Percentiles rank a stretch among this genome's conserved stretches.
Evolutionary conservation across 2,113 vertebrate species (phyloP).

Genomic region (Athene cunicularia): DNA sequence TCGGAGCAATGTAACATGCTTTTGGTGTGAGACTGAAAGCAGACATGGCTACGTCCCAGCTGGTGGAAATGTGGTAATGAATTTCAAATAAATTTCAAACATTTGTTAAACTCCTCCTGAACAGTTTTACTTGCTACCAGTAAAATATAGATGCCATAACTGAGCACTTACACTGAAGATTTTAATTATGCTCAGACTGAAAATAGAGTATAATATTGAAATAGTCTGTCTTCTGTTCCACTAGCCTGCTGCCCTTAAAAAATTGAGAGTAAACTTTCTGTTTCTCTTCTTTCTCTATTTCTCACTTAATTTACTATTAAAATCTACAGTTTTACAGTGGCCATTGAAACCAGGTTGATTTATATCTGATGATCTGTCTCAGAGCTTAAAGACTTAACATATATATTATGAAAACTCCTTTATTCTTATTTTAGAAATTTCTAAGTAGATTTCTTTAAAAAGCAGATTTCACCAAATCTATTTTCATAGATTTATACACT

Average conservation of each 20-base stretch:
- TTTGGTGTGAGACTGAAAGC: conserved; percentile 52
- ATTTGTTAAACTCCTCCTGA: conserved; percentile 42
- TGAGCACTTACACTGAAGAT: conserved; percentile 20
- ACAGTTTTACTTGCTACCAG: conserved; percentile 21
- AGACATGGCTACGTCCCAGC: conserved; percentile 15
- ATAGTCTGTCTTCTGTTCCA: not conserved
- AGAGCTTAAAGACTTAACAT: not conserved
- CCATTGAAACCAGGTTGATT: not conserved
- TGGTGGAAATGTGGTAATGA: conserved; percentile 48
- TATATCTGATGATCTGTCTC: not conserved
- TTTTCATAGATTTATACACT: not conserved
- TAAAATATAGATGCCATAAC: conserved; percentile 40
- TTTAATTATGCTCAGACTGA: conserved; percentile 21
- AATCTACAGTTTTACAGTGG: not conserved
- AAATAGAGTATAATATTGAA: conserved; percentile 23
- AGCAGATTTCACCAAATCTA: not conserved
- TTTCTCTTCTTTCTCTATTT: not conserved
- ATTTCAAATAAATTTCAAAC: conserved; percentile 58
- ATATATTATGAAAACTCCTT: not conserved
- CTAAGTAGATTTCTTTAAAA: not conserved
- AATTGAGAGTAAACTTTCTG: not conserved
- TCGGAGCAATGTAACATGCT: not conserved
- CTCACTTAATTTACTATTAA: not conserved
- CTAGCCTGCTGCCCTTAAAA: not conserved
- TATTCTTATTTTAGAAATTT: not conserved